Percentiles rank a stretch among this genome's conserved stretches.
Conservation (phyloP, 2,797 vertebrate genomes). For the Syngnathus acus region DNA sequence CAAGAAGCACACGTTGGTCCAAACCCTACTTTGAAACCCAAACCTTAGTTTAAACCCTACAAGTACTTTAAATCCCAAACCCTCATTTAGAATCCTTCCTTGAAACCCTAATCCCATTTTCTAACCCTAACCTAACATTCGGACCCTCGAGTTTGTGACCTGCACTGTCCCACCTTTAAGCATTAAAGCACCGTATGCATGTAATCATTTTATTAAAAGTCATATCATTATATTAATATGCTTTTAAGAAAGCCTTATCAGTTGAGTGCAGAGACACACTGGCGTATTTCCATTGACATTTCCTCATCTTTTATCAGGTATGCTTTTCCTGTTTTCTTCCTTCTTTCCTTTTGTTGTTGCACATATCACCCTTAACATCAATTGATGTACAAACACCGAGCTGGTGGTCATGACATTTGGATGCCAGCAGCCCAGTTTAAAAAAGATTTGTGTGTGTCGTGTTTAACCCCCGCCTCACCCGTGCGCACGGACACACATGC, state of each 20-base stretch:
- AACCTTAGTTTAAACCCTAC: too few relatives aligned
- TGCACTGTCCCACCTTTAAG: neutral
- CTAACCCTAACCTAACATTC: neutral
- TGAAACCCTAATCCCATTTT: too few relatives aligned
- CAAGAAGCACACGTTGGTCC: neutral
- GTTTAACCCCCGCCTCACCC: constrained; percentile 3
- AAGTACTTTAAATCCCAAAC: too few relatives aligned
- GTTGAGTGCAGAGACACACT: constrained; percentile 25
- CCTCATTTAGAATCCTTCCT: too few relatives aligned
- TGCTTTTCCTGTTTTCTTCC: constrained; percentile 51
- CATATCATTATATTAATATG: neutral
- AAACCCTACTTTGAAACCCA: too few relatives aligned
- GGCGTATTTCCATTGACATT: constrained; percentile 24
- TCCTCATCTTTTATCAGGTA: constrained; percentile 53
- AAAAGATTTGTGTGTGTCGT: constrained; percentile 7
- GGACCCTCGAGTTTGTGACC: neutral
- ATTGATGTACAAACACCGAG: neutral
- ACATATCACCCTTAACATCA: constrained; percentile 21
- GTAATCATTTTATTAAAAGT: neutral
- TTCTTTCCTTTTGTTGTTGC: constrained; percentile 12
- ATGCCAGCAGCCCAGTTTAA: neutral
- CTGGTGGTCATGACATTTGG: neutral
- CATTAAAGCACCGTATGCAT: neutral
- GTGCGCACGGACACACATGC: neutral
- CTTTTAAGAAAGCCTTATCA: neutral